phyloP scores from a whole-genome alignment of 2,113 vertebrate species.

The Pluvialis apricaria region DNA sequence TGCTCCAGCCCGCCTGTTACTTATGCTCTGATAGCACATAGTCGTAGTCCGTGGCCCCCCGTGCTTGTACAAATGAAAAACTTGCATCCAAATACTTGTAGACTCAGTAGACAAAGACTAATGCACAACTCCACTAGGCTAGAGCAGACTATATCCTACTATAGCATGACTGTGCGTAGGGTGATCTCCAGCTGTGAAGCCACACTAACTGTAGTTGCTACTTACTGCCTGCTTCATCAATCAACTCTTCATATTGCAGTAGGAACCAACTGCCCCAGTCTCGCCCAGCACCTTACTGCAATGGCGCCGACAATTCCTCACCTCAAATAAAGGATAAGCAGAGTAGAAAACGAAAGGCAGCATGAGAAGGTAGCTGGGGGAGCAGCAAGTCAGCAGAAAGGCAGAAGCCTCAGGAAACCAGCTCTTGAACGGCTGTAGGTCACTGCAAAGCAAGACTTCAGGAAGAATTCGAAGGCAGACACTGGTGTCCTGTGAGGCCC shows the following conservation, averaged over 20 bases:
- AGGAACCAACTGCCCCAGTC: background rate
- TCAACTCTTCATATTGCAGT: fast-evolving
- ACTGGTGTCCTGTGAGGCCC: background rate
- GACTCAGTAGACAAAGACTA: background rate
- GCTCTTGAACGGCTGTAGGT: background rate
- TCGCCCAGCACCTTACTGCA: background rate
- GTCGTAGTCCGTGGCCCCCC: fast-evolving
- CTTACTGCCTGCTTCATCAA: background rate
- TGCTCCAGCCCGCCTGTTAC: background rate
- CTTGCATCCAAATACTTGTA: background rate
- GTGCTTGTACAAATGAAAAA: background rate
- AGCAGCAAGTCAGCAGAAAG: background rate
- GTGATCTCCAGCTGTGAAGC: background rate
- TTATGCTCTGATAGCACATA: background rate
- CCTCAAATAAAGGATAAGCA: background rate
- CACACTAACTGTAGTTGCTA: background rate
- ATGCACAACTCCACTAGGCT: background rate
- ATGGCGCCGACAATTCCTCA: background rate
- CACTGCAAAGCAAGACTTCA: background rate
- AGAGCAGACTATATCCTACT: background rate
- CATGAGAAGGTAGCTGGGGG: background rate
- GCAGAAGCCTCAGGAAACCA: background rate
- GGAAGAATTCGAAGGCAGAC: background rate
- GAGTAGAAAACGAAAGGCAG: background rate
- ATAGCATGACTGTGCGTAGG: background rate